Base-by-base conservation (phyloP, 2,888 invertebrate species). In the Acanthosoma haemorrhoidale region DNA sequence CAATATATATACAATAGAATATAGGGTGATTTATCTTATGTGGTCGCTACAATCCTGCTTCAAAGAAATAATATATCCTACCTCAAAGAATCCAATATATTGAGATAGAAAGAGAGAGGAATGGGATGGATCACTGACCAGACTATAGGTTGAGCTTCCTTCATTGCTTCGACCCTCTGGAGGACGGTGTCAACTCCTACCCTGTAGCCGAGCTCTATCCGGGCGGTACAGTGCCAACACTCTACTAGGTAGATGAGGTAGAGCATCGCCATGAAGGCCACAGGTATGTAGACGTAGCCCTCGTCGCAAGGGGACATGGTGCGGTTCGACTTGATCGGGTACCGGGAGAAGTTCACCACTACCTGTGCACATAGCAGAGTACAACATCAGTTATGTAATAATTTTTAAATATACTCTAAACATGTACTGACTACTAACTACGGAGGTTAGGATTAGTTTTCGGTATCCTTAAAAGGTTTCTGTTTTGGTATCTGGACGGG, bases 241-340 rank as follows among this genome's bases (percentile, higher is more conserved):
- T 92, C 92, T 77, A 91, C 89, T 75, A 92, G 81, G 80, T 92
- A 92, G 51, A 91, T 88, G 75, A 91, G 80, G 80, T 92, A 92
- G 36, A 92, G 82, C 79, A 91, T 86, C 61, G 89, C 84, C 76
- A 90, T 87, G 79, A 91, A 89, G 16, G 90, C 90, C 69, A 91
- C 86, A 5, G 91, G 91, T 74, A 92, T 89, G 81, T 91, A 91
- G 71, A 90, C 87, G 82, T 91, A 91, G 60, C 90, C 91, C 72
- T 90, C 89, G 78, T 90, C 89, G 79, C 91, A 92, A 0, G 91
- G 90, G 0, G 89, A 89, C 77, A 86, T 85, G 61, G 86, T 83
- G 8, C 86, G 83, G 34, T 85, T 87, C 73, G 84, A 82, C 77
- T 82, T 86, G 77, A 86, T 85, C 1, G 86, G 87, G 76, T 84